phyloP scores from a whole-genome alignment of 1,140 invertebrate genomes.

The Apolygus lucorum region DNA sequence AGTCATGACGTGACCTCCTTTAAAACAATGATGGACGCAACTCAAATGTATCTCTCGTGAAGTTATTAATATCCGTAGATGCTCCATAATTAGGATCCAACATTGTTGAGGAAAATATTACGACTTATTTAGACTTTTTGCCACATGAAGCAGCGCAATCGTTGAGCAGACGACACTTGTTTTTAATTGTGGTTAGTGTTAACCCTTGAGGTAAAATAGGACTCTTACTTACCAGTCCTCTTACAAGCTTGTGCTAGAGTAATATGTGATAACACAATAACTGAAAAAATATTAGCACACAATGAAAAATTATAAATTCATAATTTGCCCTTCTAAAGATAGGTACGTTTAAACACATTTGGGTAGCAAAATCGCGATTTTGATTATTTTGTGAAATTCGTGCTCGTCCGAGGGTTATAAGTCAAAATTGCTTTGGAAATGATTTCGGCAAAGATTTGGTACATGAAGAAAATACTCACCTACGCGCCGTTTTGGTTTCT shows the following conservation, averaged over 20 bases:
- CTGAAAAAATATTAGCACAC: constrained; percentile 5
- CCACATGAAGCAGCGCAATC: constrained; percentile 3
- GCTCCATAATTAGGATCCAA: too few relatives aligned
- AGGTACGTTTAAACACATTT: not conserved
- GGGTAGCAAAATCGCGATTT: not conserved
- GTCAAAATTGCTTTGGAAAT: not conserved
- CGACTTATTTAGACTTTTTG: too few relatives aligned
- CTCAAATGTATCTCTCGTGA: too few relatives aligned
- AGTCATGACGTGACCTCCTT: too few relatives aligned
- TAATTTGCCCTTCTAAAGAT: not conserved
- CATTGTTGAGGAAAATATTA: too few relatives aligned
- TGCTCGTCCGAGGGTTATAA: not conserved
- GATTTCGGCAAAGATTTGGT: not conserved
- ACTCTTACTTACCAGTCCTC: constrained; percentile 11
- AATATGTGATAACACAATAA: constrained; percentile 13
- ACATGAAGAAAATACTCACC: not conserved
- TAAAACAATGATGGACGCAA: too few relatives aligned
- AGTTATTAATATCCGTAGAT: too few relatives aligned
- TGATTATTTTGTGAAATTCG: not conserved
- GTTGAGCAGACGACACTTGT: not conserved
- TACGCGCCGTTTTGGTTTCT: not conserved
- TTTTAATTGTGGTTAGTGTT: not conserved
- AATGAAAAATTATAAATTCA: not conserved
- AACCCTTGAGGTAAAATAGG: not conserved
- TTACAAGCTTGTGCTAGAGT: constrained; percentile 7